Evolutionary conservation across 1,140 invertebrate genomes (phyloP).

Genomic region (Muscidifurax raptorellus): DNA sequence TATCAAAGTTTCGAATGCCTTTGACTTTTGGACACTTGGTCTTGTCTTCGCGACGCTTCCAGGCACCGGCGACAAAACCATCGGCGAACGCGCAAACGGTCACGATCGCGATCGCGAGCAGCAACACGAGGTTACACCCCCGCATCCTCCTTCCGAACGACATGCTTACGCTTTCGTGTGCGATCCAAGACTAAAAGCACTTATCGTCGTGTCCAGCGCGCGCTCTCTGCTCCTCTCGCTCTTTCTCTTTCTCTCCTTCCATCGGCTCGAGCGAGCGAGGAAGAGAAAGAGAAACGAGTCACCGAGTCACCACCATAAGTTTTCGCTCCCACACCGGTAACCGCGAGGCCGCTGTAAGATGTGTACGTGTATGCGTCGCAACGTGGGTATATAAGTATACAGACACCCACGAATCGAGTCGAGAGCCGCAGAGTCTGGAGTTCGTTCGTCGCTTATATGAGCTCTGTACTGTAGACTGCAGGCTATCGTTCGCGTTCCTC

Average conservation of each 20-base stretch:
- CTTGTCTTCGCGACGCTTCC: constrained; percentile 76
- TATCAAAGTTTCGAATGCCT: constrained; percentile 74
- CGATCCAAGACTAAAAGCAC: constrained; percentile 57
- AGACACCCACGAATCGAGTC: constrained; percentile 9
- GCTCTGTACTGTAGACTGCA: neutral
- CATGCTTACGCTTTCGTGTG: constrained; percentile 55
- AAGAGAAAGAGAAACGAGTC: neutral
- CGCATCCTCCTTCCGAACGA: neutral
- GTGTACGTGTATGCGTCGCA: neutral
- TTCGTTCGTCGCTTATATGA: neutral
- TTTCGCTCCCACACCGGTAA: neutral
- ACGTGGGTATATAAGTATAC: neutral
- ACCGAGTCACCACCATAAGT: neutral
- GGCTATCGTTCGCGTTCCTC: constrained; percentile 63
- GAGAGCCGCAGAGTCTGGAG: neutral
- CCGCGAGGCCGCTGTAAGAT: neutral
- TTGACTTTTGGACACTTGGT: constrained; percentile 78
- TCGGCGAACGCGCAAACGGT: constrained; percentile 3
- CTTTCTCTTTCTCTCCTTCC: neutral
- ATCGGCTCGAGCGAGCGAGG: constrained; percentile 58
- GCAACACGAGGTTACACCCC: constrained; percentile 10
- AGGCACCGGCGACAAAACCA: constrained; percentile 36
- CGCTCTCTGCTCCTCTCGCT: too few species aligned
- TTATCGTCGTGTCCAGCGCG: too few species aligned
- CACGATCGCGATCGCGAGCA: constrained; percentile 45